Conservation (phyloP, 2,797 vertebrate genomes). For the Ficedula albicollis region DNA sequence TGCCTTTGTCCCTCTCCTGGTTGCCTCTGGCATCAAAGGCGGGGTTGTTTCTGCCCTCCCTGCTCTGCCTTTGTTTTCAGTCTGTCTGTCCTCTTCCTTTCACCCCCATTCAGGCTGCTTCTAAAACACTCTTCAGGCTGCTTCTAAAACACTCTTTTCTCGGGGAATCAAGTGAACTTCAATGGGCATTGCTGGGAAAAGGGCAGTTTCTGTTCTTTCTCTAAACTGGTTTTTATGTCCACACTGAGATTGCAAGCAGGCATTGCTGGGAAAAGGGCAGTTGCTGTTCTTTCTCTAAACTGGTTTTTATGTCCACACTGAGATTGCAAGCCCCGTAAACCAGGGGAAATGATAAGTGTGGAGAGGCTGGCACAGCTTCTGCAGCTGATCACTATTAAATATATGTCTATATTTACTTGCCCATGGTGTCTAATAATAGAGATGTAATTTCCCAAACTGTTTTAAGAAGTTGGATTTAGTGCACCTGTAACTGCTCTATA, state of each 20-base stretch:
- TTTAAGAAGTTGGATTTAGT: neutral
- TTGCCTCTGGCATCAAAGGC: neutral
- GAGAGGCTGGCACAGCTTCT: neutral
- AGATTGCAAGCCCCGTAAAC: neutral
- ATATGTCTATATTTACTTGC: neutral
- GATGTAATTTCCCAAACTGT: neutral
- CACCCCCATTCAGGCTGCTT: neutral
- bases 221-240: neutral
- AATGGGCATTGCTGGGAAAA: neutral
- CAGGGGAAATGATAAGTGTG: neutral
- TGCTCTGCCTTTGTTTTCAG: neutral
- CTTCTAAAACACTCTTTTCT: neutral
- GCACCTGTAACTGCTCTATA: neutral
- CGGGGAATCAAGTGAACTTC: neutral
- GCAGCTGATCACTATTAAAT: neutral
- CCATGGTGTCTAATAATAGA: neutral
- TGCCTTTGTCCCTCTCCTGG: neutral
- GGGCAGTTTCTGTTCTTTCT: neutral
- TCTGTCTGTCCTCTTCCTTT: neutral
- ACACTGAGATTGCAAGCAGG: accelerated
- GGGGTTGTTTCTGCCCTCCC: neutral
- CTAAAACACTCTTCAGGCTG: neutral
- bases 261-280: neutral
- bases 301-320: accelerated
- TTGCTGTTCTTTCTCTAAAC: neutral